phyloP scores from a whole-genome alignment of 2,113 vertebrate species.

The Etia nguti region DNA sequence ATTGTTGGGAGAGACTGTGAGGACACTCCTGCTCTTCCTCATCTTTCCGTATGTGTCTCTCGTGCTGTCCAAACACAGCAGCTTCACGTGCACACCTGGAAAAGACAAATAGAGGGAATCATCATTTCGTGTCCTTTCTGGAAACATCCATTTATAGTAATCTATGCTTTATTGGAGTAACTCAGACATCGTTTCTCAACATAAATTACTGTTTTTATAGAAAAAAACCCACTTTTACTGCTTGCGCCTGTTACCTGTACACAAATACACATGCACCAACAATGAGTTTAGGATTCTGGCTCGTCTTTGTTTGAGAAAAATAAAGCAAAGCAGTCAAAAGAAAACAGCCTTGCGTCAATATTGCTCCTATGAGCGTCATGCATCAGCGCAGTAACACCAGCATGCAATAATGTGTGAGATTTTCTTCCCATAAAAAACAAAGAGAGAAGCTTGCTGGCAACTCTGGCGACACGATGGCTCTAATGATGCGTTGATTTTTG shows the following conservation, averaged over 20 bases:
- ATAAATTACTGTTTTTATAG: not conserved
- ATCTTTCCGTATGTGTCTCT: slow-evolving; percentile 68
- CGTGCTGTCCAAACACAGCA: slow-evolving; percentile 8
- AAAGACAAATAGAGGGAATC: not conserved
- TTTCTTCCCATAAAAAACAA: not conserved
- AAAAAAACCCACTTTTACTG: not conserved
- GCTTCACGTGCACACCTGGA: slow-evolving; percentile 56
- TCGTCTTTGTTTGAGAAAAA: not conserved
- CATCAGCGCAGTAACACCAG: not conserved
- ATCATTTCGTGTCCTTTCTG: not conserved
- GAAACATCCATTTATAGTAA: not conserved
- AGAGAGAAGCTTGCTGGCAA: not conserved
- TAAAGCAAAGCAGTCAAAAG: not conserved
- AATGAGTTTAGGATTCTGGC: not conserved
- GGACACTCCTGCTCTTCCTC: slow-evolving; percentile 97
- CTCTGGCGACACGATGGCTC: not conserved
- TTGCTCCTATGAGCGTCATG: not conserved
- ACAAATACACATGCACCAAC: not conserved
- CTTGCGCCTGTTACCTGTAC: not conserved
- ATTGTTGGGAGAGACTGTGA: slow-evolving; percentile 86
- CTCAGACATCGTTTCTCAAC: not conserved
- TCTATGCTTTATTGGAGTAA: not conserved
- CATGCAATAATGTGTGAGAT: not conserved
- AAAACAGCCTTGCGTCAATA: not conserved
- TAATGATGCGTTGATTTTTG: not conserved